These are phyloP conservation scores for Acanthosepion esculentum DNA, from an alignment of 2,888 invertebrate genomes.

Conservation along the genomic window DNA sequence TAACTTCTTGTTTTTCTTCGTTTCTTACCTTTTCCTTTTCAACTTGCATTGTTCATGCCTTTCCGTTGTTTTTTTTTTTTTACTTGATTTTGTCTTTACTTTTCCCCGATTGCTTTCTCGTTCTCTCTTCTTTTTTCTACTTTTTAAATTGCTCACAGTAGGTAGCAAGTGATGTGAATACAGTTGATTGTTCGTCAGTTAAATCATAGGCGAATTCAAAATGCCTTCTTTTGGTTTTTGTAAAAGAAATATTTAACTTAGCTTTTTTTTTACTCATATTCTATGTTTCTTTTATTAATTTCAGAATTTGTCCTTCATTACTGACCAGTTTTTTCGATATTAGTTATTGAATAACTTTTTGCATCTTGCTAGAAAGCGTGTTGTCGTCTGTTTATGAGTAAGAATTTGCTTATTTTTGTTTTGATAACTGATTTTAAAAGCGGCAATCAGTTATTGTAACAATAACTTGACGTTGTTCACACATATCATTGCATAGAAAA, in stretches of 20 bases:
- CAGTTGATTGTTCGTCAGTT: not conserved
- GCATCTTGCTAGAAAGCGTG: not conserved
- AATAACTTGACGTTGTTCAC: not conserved
- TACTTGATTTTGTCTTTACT: not conserved
- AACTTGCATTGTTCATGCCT: too few species aligned
- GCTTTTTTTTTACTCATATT: not conserved
- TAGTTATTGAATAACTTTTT: too few species aligned
- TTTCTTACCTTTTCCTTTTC: not conserved
- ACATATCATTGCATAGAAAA: not conserved
- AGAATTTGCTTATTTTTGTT: not conserved
- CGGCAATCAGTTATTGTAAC: not conserved
- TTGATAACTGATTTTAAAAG: not conserved
- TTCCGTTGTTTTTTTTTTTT: too few species aligned
- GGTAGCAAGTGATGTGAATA: not conserved
- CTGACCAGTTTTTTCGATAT: too few species aligned
- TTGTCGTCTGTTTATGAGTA: not conserved
- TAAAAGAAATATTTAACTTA: not conserved
- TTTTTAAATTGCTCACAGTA: not conserved
- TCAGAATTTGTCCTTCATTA: not conserved
- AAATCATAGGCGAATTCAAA: not conserved
- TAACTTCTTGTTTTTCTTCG: not conserved
- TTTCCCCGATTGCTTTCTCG: not conserved
- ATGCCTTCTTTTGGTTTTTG: not conserved
- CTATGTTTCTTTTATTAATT: not conserved
- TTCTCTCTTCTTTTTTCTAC: not conserved